Percentiles rank a stretch among this genome's conserved stretches.
These are phyloP conservation scores for Cheilosia scutellata DNA, from an alignment of 2,888 invertebrate genomes.

Conservation along the genomic window DNA sequence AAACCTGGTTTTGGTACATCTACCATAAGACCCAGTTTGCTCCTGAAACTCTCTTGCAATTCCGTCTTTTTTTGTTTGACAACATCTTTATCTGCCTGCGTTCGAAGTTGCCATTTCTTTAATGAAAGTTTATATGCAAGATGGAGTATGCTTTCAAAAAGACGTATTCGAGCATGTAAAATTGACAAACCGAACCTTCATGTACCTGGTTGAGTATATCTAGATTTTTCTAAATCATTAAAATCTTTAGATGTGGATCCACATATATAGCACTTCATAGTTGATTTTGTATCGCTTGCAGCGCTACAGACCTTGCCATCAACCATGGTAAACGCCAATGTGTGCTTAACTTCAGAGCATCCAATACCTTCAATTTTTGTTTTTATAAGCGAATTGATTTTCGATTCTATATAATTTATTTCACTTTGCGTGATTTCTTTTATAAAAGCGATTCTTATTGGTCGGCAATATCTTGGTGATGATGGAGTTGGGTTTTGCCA, in stretches of 20 bases:
- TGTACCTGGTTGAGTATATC: neutral
- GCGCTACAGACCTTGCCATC: constrained; percentile 46
- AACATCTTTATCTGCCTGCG: constrained; percentile 25
- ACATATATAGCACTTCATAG: constrained; percentile 59
- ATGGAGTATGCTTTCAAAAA: constrained; percentile 79
- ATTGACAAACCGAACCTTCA: constrained; percentile 36
- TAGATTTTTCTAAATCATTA: constrained; percentile 78
- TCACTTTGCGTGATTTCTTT: constrained; percentile 25
- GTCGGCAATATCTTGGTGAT: too few relatives aligned
- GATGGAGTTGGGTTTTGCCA: constrained; percentile 15
- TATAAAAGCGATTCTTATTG: constrained; percentile 17
- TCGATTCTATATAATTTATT: constrained; percentile 7
- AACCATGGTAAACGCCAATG: constrained; percentile 31
- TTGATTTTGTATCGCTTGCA: constrained; percentile 41
- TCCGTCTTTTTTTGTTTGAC: constrained; percentile 33
- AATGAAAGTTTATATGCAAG: constrained; percentile 78
- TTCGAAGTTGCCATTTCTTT: constrained; percentile 77
- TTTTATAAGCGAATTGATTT: too few relatives aligned
- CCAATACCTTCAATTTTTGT: too few relatives aligned
- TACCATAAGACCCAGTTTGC: constrained; percentile 78
- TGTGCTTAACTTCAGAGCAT: constrained; percentile 6
- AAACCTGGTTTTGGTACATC: constrained; percentile 79
- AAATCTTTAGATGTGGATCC: constrained; percentile 59
- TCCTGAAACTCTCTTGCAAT: constrained; percentile 41
- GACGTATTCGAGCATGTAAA: constrained; percentile 76